A percentile compares a stretch with the other conserved stretches of the same genome.
Conservation (phyloP, 2,113 vertebrate species). For the Chaetodon trifascialis region DNA sequence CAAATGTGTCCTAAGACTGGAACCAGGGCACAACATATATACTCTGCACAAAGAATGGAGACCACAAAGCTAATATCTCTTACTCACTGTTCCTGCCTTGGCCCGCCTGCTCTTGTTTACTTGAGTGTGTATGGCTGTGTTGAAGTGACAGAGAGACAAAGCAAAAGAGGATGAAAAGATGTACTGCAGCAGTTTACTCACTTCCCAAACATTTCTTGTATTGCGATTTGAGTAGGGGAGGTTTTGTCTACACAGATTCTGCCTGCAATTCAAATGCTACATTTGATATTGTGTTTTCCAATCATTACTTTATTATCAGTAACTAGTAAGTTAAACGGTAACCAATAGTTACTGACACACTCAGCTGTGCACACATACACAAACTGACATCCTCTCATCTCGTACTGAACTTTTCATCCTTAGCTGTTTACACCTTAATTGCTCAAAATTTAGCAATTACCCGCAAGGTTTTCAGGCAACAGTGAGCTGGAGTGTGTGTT, state of each 20-base stretch:
- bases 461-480: background rate
- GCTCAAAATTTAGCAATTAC: slow-evolving; percentile 17
- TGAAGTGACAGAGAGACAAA: background rate
- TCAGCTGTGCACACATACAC: background rate
- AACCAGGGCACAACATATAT: slow-evolving; percentile 13
- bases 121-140: slow-evolving; percentile 7
- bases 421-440: slow-evolving; percentile 5
- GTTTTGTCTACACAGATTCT: background rate
- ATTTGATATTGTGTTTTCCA: background rate
- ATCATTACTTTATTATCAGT: background rate
- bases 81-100: slow-evolving; percentile 12
- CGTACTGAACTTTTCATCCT: background rate
- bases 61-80: slow-evolving; percentile 47
- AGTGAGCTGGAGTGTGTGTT: slow-evolving; percentile 7
- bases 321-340: background rate
- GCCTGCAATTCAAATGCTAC: background rate
- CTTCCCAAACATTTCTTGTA: background rate
- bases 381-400: background rate
- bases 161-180: background rate
- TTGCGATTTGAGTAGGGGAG: background rate
- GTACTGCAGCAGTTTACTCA: background rate
- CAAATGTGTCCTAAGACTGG: slow-evolving; percentile 48
- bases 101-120: slow-evolving; percentile 8
- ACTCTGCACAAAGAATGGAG: slow-evolving; percentile 27
- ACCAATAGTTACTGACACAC: background rate